These are phyloP conservation scores for Chondrosia reniformis DNA, from an alignment of 37 sponge, comb jelly and placozoan genomes.

Conservation along the genomic window DNA sequence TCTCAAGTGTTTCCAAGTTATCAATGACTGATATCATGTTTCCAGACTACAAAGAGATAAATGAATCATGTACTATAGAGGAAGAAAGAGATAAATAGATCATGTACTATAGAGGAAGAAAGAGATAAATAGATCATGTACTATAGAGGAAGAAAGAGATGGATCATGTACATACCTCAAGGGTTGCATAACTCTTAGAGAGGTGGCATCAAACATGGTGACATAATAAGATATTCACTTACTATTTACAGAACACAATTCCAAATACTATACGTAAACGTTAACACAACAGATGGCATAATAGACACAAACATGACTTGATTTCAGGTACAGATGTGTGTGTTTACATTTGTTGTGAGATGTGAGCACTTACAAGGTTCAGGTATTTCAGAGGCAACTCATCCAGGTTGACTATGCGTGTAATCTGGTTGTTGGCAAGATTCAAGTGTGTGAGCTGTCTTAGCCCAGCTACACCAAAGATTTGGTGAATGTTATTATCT, in stretches of 20 bases:
- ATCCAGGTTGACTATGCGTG: slow-evolving; percentile 36
- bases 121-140: no score
- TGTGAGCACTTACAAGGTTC: slow-evolving; percentile 46
- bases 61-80: no score
- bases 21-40: slow-evolving; percentile 50
- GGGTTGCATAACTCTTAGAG: no score
- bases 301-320: neutral
- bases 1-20: slow-evolving; percentile 44
- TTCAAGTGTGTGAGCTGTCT: slow-evolving; percentile 39
- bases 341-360: neutral
- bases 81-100: no score
- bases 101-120: no score
- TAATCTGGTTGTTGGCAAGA: slow-evolving; percentile 63
- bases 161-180: no score
- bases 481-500: slow-evolving; percentile 69
- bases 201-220: no score
- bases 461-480: slow-evolving; percentile 38
- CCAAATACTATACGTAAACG: no score
- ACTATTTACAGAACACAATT: no score
- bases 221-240: no score
- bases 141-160: no score
- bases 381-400: slow-evolving; percentile 45
- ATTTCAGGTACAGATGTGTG: neutral
- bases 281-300: neutral
- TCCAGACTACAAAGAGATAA: slow-evolving; percentile 38